Conservation (phyloP, 2,113 vertebrate genomes). For the Ptilorrhoa leucosticta region DNA sequence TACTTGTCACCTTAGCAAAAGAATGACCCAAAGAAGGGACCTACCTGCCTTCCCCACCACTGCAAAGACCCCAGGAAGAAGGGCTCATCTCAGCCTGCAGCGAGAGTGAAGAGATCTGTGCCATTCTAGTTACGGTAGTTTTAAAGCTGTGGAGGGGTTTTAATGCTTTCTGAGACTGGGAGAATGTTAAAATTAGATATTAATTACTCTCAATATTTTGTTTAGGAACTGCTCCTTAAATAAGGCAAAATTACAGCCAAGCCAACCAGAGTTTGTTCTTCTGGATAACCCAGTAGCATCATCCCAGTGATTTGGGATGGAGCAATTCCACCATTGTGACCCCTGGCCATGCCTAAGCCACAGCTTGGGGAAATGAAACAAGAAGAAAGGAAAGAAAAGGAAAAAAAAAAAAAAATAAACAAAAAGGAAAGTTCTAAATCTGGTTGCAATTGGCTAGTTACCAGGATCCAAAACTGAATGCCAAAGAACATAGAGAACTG, state of each 20-base stretch:
- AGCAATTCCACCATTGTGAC: background rate
- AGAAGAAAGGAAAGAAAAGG: background rate
- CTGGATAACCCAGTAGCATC: background rate
- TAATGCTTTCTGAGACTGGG: background rate
- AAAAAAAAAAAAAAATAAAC: fast-evolving
- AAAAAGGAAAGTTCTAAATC: background rate
- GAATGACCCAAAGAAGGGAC: background rate
- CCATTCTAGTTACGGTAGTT: background rate
- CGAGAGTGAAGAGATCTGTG: background rate
- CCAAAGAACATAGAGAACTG: background rate
- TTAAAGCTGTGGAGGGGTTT: background rate
- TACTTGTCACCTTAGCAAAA: background rate
- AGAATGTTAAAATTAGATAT: background rate
- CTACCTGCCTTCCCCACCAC: background rate
- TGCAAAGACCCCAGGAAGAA: background rate
- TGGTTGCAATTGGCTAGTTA: background rate
- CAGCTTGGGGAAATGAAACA: background rate
- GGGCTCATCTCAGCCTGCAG: background rate
- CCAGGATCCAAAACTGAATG: background rate
- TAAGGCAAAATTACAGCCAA: background rate
- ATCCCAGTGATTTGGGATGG: background rate
- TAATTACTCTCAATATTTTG: background rate
- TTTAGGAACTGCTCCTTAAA: background rate
- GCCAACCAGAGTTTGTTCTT: background rate
- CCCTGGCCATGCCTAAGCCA: background rate